Evolutionary conservation across 2,797 vertebrate species (phyloP).

Genomic region (Anguilla megastoma): DNA sequence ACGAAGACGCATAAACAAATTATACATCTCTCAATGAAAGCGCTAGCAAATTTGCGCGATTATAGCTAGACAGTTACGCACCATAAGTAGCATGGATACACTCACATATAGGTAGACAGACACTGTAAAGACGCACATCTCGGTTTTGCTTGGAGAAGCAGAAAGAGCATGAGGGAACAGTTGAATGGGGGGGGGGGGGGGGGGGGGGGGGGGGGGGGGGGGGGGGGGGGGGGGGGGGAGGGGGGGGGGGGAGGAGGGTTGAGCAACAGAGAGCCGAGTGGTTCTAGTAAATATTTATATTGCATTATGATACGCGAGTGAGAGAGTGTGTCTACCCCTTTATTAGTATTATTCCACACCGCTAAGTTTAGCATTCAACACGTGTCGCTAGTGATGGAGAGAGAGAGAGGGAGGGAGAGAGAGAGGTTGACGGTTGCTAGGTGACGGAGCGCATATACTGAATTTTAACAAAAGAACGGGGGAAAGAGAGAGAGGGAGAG

Average conservation of each 20-base stretch:
- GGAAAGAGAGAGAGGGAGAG: slow-evolving; percentile 53
- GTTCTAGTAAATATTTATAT: slow-evolving; percentile 84
- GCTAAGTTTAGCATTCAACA: slow-evolving; percentile 88
- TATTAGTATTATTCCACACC: slow-evolving; percentile 79
- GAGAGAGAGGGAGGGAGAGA: slow-evolving; percentile 58
- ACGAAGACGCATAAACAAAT: background rate
- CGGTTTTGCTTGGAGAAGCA: slow-evolving; percentile 75
- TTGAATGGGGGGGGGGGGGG: slow-evolving; percentile 52
- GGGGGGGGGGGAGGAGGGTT: slow-evolving; percentile 45
- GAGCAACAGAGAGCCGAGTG: slow-evolving; percentile 70
- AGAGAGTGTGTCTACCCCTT: slow-evolving; percentile 67
- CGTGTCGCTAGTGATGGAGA: slow-evolving; percentile 77
- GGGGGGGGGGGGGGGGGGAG: slow-evolving; percentile 47
- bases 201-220: slow-evolving; percentile 36
- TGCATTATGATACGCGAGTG: slow-evolving; percentile 73
- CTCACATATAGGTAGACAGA: slow-evolving; percentile 70
- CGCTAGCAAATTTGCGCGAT: slow-evolving; percentile 14
- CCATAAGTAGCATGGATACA: slow-evolving; percentile 60
- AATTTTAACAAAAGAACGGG: slow-evolving; percentile 85
- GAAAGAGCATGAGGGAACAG: slow-evolving; percentile 68
- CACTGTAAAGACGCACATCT: slow-evolving; percentile 59
- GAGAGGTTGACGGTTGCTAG: slow-evolving; percentile 83
- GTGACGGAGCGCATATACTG: slow-evolving; percentile 84
- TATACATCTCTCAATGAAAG: slow-evolving; percentile 12
- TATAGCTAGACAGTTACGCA: background rate